A percentile compares a stretch with the other conserved stretches of the same genome.
phyloP scores from a whole-genome alignment of 37 sponge, comb jelly and placozoan genomes.

The Hexactinellida sp. region DNA sequence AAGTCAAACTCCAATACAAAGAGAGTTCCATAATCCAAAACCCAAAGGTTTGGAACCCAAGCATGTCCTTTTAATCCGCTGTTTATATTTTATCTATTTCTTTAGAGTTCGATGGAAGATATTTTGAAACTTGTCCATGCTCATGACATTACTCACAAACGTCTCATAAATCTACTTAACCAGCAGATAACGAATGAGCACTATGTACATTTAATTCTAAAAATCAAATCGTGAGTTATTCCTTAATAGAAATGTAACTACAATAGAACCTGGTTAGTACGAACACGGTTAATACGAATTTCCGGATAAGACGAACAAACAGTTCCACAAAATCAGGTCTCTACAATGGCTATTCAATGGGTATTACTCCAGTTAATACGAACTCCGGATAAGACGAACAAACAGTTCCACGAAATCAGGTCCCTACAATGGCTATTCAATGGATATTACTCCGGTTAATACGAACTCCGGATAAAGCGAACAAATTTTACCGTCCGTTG shows the following conservation, averaged over 20 bases:
- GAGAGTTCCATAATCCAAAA: not conserved
- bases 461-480: too few species aligned
- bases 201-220: not conserved
- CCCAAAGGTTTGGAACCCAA: not conserved
- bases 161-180: not conserved
- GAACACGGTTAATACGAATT: too few species aligned
- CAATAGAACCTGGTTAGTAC: not conserved
- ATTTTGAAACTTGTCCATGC: not conserved
- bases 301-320: too few species aligned
- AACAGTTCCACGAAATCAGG: too few species aligned
- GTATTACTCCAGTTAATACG: too few species aligned
- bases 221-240: not conserved
- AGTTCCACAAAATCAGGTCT: too few species aligned
- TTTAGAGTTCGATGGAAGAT: constrained; percentile 3
- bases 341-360: too few species aligned
- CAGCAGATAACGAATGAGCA: not conserved
- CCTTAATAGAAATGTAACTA: not conserved
- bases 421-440: too few species aligned
- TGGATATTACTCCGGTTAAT: too few species aligned
- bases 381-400: too few species aligned
- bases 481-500: too few species aligned
- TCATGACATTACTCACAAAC: not conserved
- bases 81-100: not conserved
- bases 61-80: not conserved
- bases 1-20: constrained; percentile 1